Evolutionary conservation across 1,140 invertebrate genomes (phyloP).

Genomic region (Asobara japonica): DNA sequence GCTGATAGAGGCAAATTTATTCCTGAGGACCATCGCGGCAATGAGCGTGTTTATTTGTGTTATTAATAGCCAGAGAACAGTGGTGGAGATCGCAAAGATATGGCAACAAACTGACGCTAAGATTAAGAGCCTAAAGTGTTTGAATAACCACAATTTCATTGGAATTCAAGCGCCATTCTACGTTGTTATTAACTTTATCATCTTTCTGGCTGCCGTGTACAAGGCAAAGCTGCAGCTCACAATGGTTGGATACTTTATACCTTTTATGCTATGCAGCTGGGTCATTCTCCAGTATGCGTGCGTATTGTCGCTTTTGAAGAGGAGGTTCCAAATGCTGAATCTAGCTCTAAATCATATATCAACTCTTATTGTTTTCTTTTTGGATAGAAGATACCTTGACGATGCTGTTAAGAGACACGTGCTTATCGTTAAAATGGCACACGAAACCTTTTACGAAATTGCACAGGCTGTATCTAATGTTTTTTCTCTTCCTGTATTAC

Average conservation of each 20-base stretch:
- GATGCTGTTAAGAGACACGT: neutral
- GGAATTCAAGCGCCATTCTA: neutral
- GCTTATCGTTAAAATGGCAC: neutral
- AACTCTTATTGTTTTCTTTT: neutral
- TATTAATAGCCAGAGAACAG: neutral
- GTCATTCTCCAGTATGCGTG: neutral
- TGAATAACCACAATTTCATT: neutral
- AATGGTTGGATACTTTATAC: no score
- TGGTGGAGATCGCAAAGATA: neutral
- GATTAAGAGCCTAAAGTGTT: neutral
- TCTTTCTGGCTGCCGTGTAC: neutral
- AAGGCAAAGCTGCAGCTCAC: neutral
- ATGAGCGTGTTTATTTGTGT: neutral
- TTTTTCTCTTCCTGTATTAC: neutral
- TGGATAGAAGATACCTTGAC: neutral
- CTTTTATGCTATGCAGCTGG: neutral
- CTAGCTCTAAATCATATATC: neutral
- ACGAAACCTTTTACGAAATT: neutral
- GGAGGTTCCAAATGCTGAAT: neutral
- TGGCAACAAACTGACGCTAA: neutral
- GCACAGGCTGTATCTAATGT: neutral
- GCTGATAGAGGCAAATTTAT: neutral
- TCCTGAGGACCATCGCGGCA: neutral
- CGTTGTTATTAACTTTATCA: neutral
- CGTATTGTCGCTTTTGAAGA: neutral